These are phyloP conservation scores for Rhopalosiphum nymphaeae DNA, from an alignment of 2,888 invertebrate genomes.

Conservation along the genomic window DNA sequence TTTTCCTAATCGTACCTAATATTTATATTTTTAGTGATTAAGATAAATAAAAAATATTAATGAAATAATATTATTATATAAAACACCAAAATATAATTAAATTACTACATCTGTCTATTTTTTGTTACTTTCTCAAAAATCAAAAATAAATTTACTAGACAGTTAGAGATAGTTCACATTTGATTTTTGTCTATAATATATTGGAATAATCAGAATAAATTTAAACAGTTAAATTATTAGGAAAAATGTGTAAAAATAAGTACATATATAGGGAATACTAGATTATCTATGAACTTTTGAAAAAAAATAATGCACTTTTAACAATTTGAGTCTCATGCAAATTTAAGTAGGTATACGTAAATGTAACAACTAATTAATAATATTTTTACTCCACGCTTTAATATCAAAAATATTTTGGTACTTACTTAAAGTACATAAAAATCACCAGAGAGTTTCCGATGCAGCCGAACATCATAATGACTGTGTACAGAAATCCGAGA, in stretches of 20 bases:
- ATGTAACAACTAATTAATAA: not conserved
- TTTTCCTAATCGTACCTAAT: not conserved
- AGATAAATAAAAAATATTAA: not conserved
- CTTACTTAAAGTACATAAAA: slow-evolving; percentile 80
- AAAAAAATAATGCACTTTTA: not conserved
- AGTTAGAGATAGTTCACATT: not conserved
- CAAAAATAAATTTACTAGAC: not conserved
- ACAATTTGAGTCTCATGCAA: not conserved
- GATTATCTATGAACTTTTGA: too few species aligned
- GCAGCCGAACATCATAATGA: slow-evolving; percentile 78
- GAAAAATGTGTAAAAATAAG: not conserved
- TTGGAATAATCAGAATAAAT: not conserved
- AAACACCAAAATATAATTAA: not conserved
- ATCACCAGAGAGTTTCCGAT: slow-evolving; percentile 81
- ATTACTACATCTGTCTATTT: not conserved
- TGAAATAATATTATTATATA: not conserved
- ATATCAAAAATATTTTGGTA: not conserved
- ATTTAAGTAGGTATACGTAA: not conserved
- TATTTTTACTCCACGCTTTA: not conserved
- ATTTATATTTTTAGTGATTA: not conserved
- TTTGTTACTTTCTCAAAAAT: not conserved
- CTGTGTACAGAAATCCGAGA: slow-evolving; percentile 76
- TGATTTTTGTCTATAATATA: not conserved
- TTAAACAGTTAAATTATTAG: not conserved
- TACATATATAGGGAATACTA: not conserved